Evolutionary conservation across 2,113 vertebrate genomes (phyloP).

Genomic region (Ascaphus truei): DNA sequence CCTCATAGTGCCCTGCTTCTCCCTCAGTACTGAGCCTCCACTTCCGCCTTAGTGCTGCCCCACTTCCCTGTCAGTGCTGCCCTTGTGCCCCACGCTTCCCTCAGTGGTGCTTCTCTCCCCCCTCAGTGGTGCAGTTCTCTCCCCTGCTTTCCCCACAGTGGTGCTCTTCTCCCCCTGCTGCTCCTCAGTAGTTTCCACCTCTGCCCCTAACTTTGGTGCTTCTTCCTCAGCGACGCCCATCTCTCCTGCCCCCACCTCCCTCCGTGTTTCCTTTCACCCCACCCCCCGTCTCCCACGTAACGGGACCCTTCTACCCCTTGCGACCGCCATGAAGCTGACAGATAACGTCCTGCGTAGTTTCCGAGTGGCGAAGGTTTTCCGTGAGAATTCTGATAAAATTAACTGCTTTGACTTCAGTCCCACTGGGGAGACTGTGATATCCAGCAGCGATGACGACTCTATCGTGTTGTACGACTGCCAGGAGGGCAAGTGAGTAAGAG

Average conservation of each 20-base stretch:
- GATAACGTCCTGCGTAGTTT: constrained; percentile 98
- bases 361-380: constrained; percentile 96
- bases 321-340: constrained; percentile 87
- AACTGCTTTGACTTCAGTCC: constrained; percentile 98
- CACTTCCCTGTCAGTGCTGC: no score
- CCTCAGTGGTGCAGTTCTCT: no score
- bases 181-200: not conserved
- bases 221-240: not conserved
- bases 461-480: constrained; percentile 96
- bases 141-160: no score
- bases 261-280: not conserved
- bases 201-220: no score
- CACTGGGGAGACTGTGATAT: constrained; percentile 95
- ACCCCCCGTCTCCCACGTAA: not conserved
- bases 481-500: constrained; percentile 92
- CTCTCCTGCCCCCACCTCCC: not conserved
- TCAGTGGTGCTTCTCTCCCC: no score
- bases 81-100: no score
- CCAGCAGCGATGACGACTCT: constrained; percentile 96
- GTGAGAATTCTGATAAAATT: constrained; percentile 96
- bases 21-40: no score
- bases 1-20: no score
- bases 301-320: not conserved
- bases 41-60: no score
- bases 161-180: no score